Percentiles rank a stretch among this genome's conserved stretches.
Conservation (phyloP, 2,888 invertebrate species). For the Vanessa cardui region DNA sequence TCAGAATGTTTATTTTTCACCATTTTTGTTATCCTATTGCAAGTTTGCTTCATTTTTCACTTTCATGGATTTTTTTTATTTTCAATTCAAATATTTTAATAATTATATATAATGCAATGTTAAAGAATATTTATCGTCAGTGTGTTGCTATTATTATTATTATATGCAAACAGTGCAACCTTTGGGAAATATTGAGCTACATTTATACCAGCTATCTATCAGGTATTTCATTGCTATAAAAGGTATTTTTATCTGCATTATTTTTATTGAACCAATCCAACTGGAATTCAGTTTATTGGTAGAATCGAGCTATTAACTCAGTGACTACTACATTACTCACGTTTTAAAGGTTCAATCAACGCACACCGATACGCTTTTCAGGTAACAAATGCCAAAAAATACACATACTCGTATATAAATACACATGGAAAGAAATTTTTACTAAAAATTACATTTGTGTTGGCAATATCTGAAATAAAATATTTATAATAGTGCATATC, state of each 20-base stretch:
- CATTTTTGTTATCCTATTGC: background rate
- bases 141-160: background rate
- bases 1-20: background rate
- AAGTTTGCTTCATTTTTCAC: no score
- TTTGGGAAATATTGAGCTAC: background rate
- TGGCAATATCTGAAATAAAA: background rate
- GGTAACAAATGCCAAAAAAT: slow-evolving; percentile 20
- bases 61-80: background rate
- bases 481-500: background rate
- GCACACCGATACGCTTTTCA: slow-evolving; percentile 9
- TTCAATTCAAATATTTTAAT: background rate
- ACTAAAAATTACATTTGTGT: background rate
- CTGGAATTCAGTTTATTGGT: slow-evolving; percentile 32
- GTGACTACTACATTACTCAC: slow-evolving; percentile 31
- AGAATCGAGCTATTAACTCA: slow-evolving; percentile 31
- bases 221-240: slow-evolving; percentile 8
- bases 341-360: slow-evolving; percentile 33
- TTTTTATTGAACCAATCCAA: slow-evolving; percentile 34
- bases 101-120: background rate
- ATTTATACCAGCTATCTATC: background rate
- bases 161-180: background rate
- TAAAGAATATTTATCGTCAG: background rate
- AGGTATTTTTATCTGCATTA: slow-evolving; percentile 26
- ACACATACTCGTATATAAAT: background rate
- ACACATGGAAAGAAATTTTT: background rate